These are phyloP conservation scores for Microctenopoma steveboyesi DNA, from an alignment of 2,797 vertebrate species.

Conservation along the genomic window DNA sequence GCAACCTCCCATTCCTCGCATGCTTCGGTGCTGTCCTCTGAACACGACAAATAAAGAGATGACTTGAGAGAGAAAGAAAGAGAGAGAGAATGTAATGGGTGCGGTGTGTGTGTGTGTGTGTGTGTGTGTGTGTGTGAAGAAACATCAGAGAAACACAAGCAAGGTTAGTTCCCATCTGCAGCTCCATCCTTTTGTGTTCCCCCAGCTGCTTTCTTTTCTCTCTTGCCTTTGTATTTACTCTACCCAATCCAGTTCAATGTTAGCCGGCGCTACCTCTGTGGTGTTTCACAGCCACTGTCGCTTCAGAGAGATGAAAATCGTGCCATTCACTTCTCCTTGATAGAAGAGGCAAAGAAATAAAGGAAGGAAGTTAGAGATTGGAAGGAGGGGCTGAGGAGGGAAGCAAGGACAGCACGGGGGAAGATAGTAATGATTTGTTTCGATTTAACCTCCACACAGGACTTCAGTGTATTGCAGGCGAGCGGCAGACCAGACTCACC, in stretches of 20 bases:
- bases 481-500: constrained; percentile 39
- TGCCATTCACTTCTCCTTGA: constrained; percentile 71
- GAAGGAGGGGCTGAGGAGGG: constrained; percentile 27
- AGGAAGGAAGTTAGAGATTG: constrained; percentile 55
- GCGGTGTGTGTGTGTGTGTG: constrained; percentile 14
- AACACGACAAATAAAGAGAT: constrained; percentile 72
- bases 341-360: constrained; percentile 64
- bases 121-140: constrained; percentile 46
- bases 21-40: constrained; percentile 69
- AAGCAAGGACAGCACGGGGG: constrained; percentile 38
- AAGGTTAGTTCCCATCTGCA: constrained; percentile 81
- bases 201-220: constrained; percentile 74
- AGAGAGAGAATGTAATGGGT: constrained; percentile 59
- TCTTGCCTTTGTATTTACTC: constrained; percentile 68
- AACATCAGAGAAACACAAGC: constrained; percentile 77
- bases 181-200: constrained; percentile 76
- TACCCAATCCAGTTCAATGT: constrained; percentile 68
- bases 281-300: constrained; percentile 66
- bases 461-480: constrained; percentile 48
- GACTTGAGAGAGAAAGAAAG: constrained; percentile 53
- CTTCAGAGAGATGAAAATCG: constrained; percentile 74
- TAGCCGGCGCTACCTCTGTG: constrained; percentile 67
- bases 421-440: constrained; percentile 63
- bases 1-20: constrained; percentile 71
- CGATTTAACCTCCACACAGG: constrained; percentile 67